These are phyloP conservation scores for Patagioenas fasciata DNA, from an alignment of 2,113 vertebrate genomes.

Conservation along the genomic window DNA sequence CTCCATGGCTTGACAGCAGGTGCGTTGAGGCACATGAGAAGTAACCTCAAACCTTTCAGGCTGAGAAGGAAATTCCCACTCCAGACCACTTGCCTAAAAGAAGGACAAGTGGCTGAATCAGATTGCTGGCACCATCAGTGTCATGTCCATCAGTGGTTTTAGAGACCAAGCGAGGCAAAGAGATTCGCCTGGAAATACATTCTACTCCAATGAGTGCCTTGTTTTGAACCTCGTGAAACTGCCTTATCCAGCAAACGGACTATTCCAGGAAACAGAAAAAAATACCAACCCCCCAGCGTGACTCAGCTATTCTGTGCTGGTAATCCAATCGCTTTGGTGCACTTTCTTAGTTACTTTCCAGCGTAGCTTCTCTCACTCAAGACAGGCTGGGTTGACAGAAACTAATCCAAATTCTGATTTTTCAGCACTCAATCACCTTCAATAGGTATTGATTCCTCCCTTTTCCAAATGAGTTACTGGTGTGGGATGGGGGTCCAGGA, in stretches of 20 bases:
- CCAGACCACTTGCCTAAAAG: neutral
- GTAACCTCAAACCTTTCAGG: neutral
- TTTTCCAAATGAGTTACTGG: neutral
- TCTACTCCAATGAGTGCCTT: neutral
- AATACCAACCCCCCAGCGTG: neutral
- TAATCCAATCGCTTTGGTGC: neutral
- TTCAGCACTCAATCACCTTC: constrained; percentile 17
- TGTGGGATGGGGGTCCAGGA: neutral
- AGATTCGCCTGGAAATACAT: neutral
- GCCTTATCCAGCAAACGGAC: neutral
- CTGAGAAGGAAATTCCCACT: neutral
- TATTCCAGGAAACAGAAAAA: neutral
- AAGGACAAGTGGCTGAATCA: neutral
- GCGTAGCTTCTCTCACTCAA: neutral
- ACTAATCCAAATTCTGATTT: neutral
- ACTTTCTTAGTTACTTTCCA: neutral
- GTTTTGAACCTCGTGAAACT: neutral
- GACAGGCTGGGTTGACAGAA: neutral
- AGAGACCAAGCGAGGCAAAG: neutral
- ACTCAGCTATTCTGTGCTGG: neutral
- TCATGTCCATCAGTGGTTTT: neutral
- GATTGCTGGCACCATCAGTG: neutral
- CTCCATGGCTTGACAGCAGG: neutral
- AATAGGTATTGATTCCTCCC: neutral
- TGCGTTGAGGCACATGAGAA: neutral